Percentiles rank a stretch among this genome's conserved stretches.
Conservation (phyloP, 53 echinoderm and acorn worm genomes). For the Mesocentrotus franciscanus region DNA sequence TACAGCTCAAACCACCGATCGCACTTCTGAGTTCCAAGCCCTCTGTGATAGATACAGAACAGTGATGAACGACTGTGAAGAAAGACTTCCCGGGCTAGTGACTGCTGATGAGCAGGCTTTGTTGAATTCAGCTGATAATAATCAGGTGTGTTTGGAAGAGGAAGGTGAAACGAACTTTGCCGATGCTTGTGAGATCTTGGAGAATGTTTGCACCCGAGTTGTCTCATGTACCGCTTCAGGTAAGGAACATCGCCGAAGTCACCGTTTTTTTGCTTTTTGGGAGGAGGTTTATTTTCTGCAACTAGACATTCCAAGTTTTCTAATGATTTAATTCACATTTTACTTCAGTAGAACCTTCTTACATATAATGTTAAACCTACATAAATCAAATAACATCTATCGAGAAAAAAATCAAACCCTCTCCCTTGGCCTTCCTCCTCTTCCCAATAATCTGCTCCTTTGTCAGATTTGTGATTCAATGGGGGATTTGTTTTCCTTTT, state of each 20-base stretch:
- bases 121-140: not conserved
- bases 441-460: too few species aligned
- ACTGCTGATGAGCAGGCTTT: not conserved
- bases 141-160: not conserved
- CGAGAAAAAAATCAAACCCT: too few species aligned
- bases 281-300: too few species aligned
- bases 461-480: too few species aligned
- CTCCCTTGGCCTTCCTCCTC: too few species aligned
- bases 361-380: too few species aligned
- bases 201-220: not conserved
- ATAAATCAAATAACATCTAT: too few species aligned
- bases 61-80: not conserved
- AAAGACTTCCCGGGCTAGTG: not conserved
- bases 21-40: not conserved
- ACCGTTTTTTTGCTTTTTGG: too few species aligned
- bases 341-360: too few species aligned
- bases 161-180: not conserved
- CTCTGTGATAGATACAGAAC: not conserved
- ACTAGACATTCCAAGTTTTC: too few species aligned
- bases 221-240: not conserved
- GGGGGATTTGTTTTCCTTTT: too few species aligned
- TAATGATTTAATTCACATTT: too few species aligned
- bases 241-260: not conserved
- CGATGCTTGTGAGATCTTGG: not conserved
- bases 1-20: not conserved